Conservation (phyloP, 1,140 invertebrate genomes). For the Drosophila kohkoa region DNA sequence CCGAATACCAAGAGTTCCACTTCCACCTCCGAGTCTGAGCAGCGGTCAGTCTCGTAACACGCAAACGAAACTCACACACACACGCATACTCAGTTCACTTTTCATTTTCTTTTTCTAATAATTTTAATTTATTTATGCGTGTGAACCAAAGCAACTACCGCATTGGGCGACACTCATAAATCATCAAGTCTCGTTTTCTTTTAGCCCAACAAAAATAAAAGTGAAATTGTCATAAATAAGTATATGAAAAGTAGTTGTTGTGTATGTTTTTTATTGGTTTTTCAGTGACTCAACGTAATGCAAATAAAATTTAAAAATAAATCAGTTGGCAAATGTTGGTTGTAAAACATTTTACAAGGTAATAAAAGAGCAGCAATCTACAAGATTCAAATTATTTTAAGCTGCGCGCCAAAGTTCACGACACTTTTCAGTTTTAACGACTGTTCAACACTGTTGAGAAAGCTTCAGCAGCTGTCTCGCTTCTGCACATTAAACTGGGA, state of each 20-base stretch:
- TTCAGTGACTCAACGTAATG: conserved; percentile 8
- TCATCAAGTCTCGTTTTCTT: conserved; percentile 36
- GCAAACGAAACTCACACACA: conserved; percentile 48
- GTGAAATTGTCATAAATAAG: conserved; percentile 51
- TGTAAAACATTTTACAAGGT: conserved; percentile 12
- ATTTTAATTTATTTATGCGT: conserved; percentile 72
- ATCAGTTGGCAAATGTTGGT: not conserved
- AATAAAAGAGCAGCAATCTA: not conserved
- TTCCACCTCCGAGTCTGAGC: conserved; percentile 9
- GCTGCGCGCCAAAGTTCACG: conserved; percentile 3
- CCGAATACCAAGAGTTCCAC: conserved; percentile 2
- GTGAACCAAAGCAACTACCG: conserved; percentile 54
- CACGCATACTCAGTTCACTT: conserved; percentile 2
- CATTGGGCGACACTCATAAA: conserved; percentile 50
- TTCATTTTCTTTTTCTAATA: conserved; percentile 55
- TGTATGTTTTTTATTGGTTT: conserved; percentile 5
- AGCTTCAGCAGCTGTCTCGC: not conserved
- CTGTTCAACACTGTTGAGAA: conserved; percentile 29
- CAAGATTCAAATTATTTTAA: conserved; percentile 8
- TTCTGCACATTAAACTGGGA: not conserved
- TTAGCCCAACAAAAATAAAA: conserved; percentile 23
- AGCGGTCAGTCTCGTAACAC: conserved; percentile 42
- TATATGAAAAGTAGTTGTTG: not conserved
- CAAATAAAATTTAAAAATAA: not conserved
- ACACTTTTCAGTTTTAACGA: not conserved